Evolutionary conservation across 2,113 vertebrate species (phyloP), one percentile per base, ranked within the genome.

Genomic region (Phoxinus phoxinus): DNA sequence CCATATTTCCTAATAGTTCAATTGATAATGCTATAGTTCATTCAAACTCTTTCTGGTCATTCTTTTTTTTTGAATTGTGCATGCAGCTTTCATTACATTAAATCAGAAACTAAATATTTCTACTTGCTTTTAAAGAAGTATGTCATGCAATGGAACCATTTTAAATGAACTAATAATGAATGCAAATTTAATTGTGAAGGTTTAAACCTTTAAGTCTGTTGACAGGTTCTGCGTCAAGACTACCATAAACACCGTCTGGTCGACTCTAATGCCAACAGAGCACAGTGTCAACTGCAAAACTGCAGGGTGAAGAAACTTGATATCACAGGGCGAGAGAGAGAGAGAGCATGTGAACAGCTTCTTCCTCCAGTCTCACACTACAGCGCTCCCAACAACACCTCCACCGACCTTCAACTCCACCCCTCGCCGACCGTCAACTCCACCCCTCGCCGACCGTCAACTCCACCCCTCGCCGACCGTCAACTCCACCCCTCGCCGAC

Each of bases 241-340:
- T 17, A 2, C 5, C 37, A 10, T 27, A 51, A 67, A 65, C 78
- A 65, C 37, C 30, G 78, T 63, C 37, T 25, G 15, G 25, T 75
- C n/a, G 19, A 23, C n/a, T 27, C 41, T 30, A 27, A 81, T 9
- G n/a, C 17, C 41, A 21, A 12, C 4, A 6, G 63, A 37, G 19
- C 19, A 41, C 25, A 8, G 17, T 83, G 59, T 51, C 12, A 56
- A 65, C 73, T 58, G 80, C 46, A 37, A 51, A 21, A 35, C 58
- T 46, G 83, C 85, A 84, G 82, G 85, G 77, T 76, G 48, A 30
- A 67, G 87, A 86, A 84, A 88, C 69, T 27, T 71, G 76, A 88
- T 81, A 81, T 46, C 53, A 80, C 74, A 84, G 59, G 51, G 15
- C 12, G 73, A 53, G 41, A 41, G 41, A 41, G 53, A 44, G 41